Conservation (phyloP, 30 jellyfish, hydroid and myxozoan genomes). For the Clytia hemisphaerica region DNA sequence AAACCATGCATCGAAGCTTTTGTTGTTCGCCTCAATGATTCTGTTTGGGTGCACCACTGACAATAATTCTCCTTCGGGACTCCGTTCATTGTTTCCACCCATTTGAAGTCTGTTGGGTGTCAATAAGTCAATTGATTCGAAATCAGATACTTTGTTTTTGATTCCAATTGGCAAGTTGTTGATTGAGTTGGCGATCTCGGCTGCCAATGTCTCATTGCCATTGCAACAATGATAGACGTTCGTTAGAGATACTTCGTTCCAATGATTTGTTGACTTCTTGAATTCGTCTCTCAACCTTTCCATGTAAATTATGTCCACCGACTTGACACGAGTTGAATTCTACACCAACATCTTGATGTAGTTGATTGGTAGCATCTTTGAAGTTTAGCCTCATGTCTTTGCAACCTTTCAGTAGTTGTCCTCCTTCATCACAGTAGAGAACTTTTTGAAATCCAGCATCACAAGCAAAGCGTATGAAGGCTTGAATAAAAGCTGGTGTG, state of each 20-base stretch:
- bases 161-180: not conserved
- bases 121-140: not conserved
- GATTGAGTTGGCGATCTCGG: not conserved
- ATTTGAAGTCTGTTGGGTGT: constrained; percentile 1
- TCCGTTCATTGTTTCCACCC: not conserved
- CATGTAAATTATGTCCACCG: constrained; percentile 6
- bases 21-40: too few species aligned
- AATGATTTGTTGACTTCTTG: not conserved
- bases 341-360: not conserved
- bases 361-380: not conserved
- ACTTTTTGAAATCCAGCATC: not conserved
- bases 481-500: not conserved
- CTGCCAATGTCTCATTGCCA: not conserved
- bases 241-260: not conserved
- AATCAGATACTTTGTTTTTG: not conserved
- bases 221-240: constrained; percentile 1
- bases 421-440: not conserved
- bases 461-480: not conserved
- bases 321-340: constrained; percentile 7
- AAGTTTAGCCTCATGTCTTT: not conserved
- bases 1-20: too few species aligned
- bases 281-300: not conserved
- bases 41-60: too few species aligned
- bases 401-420: not conserved
- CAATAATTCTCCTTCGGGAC: not conserved